phyloP scores from a whole-genome alignment of 2,888 invertebrate species.

The Tipula unca region DNA sequence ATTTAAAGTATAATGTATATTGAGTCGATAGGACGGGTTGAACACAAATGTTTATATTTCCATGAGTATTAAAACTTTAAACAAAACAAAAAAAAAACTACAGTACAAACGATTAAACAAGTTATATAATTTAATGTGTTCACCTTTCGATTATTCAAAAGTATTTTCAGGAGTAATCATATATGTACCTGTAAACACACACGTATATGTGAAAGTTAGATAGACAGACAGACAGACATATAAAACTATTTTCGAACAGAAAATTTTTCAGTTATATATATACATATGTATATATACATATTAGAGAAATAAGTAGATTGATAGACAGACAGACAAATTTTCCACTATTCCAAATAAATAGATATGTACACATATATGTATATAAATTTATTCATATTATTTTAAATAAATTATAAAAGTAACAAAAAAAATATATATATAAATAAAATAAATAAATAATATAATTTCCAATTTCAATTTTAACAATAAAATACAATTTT shows the following conservation, averaged over 20 bases:
- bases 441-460: background rate
- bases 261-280: background rate
- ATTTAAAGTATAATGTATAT: too few species aligned
- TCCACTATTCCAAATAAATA: background rate
- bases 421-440: background rate
- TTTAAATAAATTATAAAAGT: background rate
- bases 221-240: background rate
- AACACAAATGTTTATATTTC: background rate
- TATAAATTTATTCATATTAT: background rate
- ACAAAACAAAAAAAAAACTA: too few species aligned
- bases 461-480: slow-evolving; percentile 3
- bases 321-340: slow-evolving; percentile 8
- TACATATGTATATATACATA: background rate
- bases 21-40: background rate
- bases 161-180: background rate
- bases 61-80: background rate
- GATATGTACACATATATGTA: background rate
- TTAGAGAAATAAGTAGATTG: background rate
- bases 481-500: background rate
- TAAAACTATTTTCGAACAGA: background rate
- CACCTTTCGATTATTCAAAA: background rate
- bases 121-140: background rate
- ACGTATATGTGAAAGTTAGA: background rate
- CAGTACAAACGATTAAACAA: slow-evolving; percentile 2
- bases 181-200: background rate